Conservation (phyloP, 2,888 invertebrate species). For the Callinectes sapidus region DNA sequence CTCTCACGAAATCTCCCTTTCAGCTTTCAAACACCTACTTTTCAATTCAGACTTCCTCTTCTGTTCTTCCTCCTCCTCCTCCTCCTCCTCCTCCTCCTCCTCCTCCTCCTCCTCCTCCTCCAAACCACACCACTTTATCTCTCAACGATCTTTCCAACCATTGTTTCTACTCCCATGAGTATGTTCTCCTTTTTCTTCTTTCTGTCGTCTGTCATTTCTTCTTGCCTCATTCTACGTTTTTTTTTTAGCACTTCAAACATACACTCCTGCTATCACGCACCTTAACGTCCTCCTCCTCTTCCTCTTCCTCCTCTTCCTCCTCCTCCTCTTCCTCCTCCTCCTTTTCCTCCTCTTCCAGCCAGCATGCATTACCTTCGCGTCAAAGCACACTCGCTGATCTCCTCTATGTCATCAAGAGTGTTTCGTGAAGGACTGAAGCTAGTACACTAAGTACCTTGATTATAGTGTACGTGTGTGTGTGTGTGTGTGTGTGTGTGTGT, state of each 20-base stretch:
- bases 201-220: neutral
- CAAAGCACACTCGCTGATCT: neutral
- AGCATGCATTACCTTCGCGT: neutral
- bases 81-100: neutral
- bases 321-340: neutral
- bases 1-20: neutral
- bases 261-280: neutral
- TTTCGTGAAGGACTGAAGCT: neutral
- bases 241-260: neutral
- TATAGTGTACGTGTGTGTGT: slow-evolving; percentile 9
- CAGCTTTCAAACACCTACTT: neutral
- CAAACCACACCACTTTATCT: neutral
- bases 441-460: neutral
- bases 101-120: neutral
- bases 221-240: neutral
- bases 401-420: neutral
- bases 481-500: slow-evolving; percentile 26
- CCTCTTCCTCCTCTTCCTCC: neutral
- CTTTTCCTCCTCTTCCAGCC: neutral
- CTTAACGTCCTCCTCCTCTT: neutral
- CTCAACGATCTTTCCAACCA: neutral
- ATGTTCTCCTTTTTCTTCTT: neutral
- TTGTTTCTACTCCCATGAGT: neutral
- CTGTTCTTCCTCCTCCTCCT: too few species aligned
- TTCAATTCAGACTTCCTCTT: too few species aligned